Conservation (phyloP, 2,888 invertebrate genomes). For the Barypeithes pellucidus region DNA sequence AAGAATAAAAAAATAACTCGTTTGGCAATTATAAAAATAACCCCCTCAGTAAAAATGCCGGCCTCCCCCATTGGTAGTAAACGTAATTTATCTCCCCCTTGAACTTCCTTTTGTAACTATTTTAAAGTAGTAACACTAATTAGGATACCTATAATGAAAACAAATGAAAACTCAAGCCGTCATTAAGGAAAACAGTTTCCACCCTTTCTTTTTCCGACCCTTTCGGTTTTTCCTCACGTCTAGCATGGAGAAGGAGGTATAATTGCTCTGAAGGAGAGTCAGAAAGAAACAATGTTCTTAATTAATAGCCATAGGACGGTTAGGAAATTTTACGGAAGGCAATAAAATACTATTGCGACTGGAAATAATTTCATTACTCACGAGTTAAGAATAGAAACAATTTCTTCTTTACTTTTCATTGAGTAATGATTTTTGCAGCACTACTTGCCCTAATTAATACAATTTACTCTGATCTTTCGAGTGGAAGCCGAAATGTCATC, state of each 20-base stretch:
- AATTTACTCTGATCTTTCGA: no score
- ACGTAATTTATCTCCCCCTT: not conserved
- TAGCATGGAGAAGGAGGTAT: slow-evolving; percentile 36
- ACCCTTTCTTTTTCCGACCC: slow-evolving; percentile 50
- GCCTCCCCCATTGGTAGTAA: not conserved
- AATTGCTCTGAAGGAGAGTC: slow-evolving; percentile 56
- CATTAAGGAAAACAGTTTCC: slow-evolving; percentile 52
- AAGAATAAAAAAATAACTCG: no score
- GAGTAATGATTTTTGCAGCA: no score
- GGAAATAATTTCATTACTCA: no score
- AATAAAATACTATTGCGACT: no score
- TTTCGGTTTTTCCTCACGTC: slow-evolving; percentile 46
- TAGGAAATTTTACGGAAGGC: no score
- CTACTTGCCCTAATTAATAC: no score
- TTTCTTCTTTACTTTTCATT: no score
- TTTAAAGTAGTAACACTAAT: slow-evolving; percentile 43
- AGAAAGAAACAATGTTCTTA: slow-evolving; percentile 69
- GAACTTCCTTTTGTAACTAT: slow-evolving; percentile 41
- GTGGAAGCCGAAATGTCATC: no score
- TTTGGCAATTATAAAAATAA: not conserved
- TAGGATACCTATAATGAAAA: slow-evolving; percentile 52
- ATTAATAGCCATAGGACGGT: slow-evolving; percentile 65
- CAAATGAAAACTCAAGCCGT: slow-evolving; percentile 50
- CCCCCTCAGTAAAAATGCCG: not conserved
- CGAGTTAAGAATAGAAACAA: no score